Evolutionary conservation across 2,797 vertebrate species (phyloP), one percentile per base, ranked within the genome.

Genomic region (Molossus molossus): DNA sequence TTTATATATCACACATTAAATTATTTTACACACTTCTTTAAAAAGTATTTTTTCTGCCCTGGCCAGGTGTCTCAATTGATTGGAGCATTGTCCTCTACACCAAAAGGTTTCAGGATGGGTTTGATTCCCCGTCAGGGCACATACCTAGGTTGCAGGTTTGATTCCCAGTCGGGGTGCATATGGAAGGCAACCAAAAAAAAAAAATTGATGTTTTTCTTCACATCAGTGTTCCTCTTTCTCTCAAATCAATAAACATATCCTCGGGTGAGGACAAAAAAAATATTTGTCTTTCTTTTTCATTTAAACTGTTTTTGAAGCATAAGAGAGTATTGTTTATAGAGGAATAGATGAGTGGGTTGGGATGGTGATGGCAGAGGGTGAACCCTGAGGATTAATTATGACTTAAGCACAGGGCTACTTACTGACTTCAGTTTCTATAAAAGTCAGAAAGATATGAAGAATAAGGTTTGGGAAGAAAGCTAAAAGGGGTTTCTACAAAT

Each of bases 401-500:
- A 93, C n/a, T 37, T 90, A 33, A 33, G 18, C 62, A 45, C 21
- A 14, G 50, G 29, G 45, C 29, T 69, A 6, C 17, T 48, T 87
- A 40, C 53, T 60, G 77, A 91, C 90, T 57, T 73, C 53, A 2
- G 23, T 93, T 50, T 88, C 90, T 73, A 9, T 70, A 23, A 29
- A 95, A 79, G 65, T 69, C 77, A 76, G 77, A 50, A 73, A 75
- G 67, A 37, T 55, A 7, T 75, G 29, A 84, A 45, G 60, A 75
- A 15, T 55, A 57, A 69, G 33, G 72, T 23, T 25, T 60, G 90
- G 67, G 62, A 25, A 75, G 55, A 85, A 96, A 62, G 25, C 91
- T 87, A 90, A 85, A 58, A 93, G 73, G 58, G 70, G 8, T 89
- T 87, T 55, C 72, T 85, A 50, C 77, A 62, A 69, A 80, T 69